Percentiles rank a stretch among this genome's conserved stretches.
These are phyloP conservation scores for Listronotus bonariensis DNA, from an alignment of 1,140 invertebrate species.

Conservation along the genomic window DNA sequence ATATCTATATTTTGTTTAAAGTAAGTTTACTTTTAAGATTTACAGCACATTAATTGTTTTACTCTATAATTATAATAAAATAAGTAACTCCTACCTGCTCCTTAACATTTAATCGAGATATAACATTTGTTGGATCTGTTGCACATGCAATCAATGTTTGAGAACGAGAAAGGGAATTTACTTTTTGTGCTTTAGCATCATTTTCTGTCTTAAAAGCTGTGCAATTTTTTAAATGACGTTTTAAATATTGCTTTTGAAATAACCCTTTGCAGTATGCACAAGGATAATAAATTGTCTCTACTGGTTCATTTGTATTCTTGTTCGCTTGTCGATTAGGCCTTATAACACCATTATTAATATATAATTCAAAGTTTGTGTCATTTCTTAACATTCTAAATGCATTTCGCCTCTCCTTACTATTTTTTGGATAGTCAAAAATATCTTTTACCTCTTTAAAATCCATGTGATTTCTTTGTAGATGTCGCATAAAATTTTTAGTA, in stretches of 20 bases:
- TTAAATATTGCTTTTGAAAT: conserved; percentile 13
- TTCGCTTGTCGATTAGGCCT: conserved; percentile 21
- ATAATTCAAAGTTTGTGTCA: conserved; percentile 33
- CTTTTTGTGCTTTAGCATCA: not conserved
- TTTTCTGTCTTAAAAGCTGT: not conserved
- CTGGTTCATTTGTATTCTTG: not conserved
- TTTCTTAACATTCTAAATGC: conserved; percentile 29
- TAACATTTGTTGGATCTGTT: conserved; percentile 6
- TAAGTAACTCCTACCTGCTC: conserved; percentile 11
- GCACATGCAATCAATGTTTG: conserved; percentile 14
- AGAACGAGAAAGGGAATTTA: not conserved
- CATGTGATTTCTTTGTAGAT: conserved; percentile 25
- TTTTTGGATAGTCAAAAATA: conserved; percentile 29
- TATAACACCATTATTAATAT: conserved; percentile 5
- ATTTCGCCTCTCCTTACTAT: conserved; percentile 29
- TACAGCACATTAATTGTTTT: no score
- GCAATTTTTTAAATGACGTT: conserved; percentile 14
- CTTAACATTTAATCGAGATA: conserved; percentile 19
- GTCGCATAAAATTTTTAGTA: conserved; percentile 32
- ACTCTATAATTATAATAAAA: no score
- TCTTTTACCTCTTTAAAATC: conserved; percentile 16
- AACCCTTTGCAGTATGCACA: conserved; percentile 14
- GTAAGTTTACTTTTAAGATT: no score
- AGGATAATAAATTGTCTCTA: no score
- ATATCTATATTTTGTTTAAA: no score